phyloP scores from a whole-genome alignment of 2,113 vertebrate species.

The Megatriorchis doriae region DNA sequence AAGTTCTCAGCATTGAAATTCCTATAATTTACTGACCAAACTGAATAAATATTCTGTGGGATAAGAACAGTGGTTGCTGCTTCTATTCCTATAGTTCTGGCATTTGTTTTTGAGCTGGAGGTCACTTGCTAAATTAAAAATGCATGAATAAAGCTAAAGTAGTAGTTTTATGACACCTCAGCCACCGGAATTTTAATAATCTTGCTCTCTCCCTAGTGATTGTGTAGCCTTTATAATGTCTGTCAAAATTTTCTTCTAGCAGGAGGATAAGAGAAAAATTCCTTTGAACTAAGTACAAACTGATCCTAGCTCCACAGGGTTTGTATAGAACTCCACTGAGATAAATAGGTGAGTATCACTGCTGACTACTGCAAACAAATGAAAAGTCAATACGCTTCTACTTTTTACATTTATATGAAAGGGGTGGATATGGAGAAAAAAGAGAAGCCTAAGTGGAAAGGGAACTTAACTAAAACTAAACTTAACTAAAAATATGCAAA shows the following conservation, averaged over 20 bases:
- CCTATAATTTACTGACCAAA: slow-evolving; percentile 57
- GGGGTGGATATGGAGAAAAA: background rate
- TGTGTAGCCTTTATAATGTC: background rate
- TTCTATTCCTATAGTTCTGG: background rate
- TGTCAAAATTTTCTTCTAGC: background rate
- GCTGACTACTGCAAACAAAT: background rate
- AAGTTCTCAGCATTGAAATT: slow-evolving; percentile 2
- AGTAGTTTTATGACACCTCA: background rate
- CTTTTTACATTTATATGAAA: background rate
- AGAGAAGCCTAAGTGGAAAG: fast-evolving
- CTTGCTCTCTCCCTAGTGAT: background rate
- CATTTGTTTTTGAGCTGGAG: background rate
- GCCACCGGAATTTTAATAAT: background rate
- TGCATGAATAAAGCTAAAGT: background rate
- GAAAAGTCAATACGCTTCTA: background rate
- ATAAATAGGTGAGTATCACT: background rate
- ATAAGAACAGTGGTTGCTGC: background rate
- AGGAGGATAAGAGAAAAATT: background rate
- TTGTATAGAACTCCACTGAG: background rate
- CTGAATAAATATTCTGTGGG: slow-evolving; percentile 68
- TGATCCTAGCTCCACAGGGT: background rate
- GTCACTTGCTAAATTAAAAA: background rate
- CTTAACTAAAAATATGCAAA: background rate
- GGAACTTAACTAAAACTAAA: background rate
- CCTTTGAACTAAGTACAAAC: background rate